phyloP scores from a whole-genome alignment of 2,113 vertebrate species.

The Bos indicus region DNA sequence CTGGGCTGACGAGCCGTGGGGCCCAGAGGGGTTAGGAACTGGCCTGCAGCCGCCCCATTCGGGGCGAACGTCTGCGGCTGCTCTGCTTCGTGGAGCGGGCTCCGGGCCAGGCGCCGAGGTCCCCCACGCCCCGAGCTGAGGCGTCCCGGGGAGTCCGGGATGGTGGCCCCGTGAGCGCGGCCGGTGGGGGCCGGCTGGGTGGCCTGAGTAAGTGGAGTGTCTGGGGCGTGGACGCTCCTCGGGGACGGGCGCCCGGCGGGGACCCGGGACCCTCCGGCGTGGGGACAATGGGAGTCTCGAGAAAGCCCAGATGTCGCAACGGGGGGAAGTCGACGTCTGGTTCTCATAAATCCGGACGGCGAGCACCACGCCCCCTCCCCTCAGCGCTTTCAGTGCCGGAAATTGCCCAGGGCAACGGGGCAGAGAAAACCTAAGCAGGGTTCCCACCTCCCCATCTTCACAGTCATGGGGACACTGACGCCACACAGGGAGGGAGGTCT shows the following conservation, averaged over 20 bases:
- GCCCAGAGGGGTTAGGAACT: background rate
- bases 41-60: background rate
- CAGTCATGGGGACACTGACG: background rate
- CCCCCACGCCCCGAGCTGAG: too few relatives aligned
- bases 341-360: conserved; percentile 27
- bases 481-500: background rate
- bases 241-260: background rate
- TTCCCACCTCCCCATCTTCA: background rate
- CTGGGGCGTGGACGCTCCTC: background rate
- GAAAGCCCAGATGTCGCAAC: conserved; percentile 60
- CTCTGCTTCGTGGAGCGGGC: background rate
- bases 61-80: background rate
- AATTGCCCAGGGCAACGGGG: background rate
- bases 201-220: background rate
- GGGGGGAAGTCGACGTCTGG: conserved; percentile 8
- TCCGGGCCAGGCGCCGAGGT: background rate
- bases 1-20: background rate
- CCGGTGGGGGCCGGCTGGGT: background rate
- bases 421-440: background rate
- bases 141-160: background rate
- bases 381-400: background rate
- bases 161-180: background rate
- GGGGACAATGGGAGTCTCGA: conserved; percentile 39
- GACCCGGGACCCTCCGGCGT: background rate
- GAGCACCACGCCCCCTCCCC: conserved; percentile 34